Conservation (phyloP, 2,888 invertebrate genomes). For the Latheticus oryzae region DNA sequence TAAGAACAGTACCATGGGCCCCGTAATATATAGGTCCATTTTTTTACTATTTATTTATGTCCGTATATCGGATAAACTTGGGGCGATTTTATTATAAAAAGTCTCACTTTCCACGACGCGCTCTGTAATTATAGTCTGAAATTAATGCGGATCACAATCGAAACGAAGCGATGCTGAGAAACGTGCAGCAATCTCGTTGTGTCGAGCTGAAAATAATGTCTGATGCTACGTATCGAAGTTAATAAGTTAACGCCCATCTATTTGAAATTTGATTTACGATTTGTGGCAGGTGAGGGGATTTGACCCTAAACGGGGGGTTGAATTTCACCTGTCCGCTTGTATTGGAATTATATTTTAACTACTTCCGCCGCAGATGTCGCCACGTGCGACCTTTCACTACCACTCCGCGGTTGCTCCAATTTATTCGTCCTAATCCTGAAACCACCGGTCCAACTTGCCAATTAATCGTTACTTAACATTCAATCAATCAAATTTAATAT, state of each 20-base stretch:
- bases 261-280: slow-evolving; percentile 64
- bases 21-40: slow-evolving; percentile 60
- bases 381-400: slow-evolving; percentile 43
- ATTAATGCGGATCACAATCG: slow-evolving; percentile 59
- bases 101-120: slow-evolving; percentile 60
- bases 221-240: slow-evolving; percentile 56
- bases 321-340: slow-evolving; percentile 59
- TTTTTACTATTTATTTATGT: slow-evolving; percentile 62
- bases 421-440: slow-evolving; percentile 14
- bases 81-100: slow-evolving; percentile 60
- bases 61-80: slow-evolving; percentile 55
- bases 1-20: slow-evolving; percentile 44
- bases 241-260: slow-evolving; percentile 64
- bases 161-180: slow-evolving; percentile 45
- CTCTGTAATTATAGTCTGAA: slow-evolving; percentile 61
- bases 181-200: slow-evolving; percentile 47
- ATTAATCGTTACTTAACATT: slow-evolving; percentile 35
- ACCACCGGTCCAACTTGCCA: slow-evolving; percentile 24
- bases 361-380: slow-evolving; percentile 61
- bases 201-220: slow-evolving; percentile 47
- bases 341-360: slow-evolving; percentile 59
- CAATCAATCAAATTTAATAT: slow-evolving; percentile 34
- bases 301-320: slow-evolving; percentile 54
- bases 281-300: slow-evolving; percentile 55
- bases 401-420: slow-evolving; percentile 22